Conservation (phyloP, 2,888 invertebrate genomes). For the Syrphus vitripennis region DNA sequence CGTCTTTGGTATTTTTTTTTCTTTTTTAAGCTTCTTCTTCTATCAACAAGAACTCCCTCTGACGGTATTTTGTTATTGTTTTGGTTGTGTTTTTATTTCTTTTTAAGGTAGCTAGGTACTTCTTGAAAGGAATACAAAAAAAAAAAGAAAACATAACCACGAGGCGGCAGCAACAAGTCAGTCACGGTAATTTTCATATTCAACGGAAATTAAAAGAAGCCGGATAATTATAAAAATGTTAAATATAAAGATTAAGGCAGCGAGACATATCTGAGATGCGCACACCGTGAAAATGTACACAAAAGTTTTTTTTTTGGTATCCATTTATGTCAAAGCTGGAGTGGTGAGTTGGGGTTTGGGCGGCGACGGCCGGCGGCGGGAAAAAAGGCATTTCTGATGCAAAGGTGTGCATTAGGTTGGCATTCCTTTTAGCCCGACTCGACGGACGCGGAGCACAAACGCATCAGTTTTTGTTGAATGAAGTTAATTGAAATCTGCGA, state of each 20-base stretch:
- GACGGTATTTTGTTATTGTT: slow-evolving; percentile 5
- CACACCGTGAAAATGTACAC: slow-evolving; percentile 67
- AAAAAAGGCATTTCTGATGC: not conserved
- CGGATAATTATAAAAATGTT: slow-evolving; percentile 70
- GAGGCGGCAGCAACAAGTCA: slow-evolving; percentile 66
- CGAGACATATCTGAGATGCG: slow-evolving; percentile 57
- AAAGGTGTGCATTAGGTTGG: slow-evolving; percentile 46
- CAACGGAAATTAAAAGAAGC: slow-evolving; percentile 71
- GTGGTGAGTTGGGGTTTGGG: not conserved
- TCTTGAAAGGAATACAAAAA: not conserved
- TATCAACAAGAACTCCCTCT: slow-evolving; percentile 46
- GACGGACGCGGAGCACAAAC: not conserved
- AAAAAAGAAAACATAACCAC: slow-evolving; percentile 40
- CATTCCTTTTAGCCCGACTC: not conserved
- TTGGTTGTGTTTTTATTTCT: not conserved
- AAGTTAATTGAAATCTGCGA: slow-evolving; percentile 59
- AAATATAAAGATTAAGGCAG: slow-evolving; percentile 69
- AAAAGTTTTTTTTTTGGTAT: slow-evolving; percentile 52
- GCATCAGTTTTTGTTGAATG: slow-evolving; percentile 64
- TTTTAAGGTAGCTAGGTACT: not conserved
- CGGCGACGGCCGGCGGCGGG: too few species aligned
- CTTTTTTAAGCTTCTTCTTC: too few species aligned
- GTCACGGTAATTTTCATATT: slow-evolving; percentile 72
- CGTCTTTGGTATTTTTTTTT: slow-evolving; percentile 10
- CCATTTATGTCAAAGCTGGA: slow-evolving; percentile 31